Conservation (phyloP, 2,797 vertebrate species). For the Enteromius unitaeniatus region DNA sequence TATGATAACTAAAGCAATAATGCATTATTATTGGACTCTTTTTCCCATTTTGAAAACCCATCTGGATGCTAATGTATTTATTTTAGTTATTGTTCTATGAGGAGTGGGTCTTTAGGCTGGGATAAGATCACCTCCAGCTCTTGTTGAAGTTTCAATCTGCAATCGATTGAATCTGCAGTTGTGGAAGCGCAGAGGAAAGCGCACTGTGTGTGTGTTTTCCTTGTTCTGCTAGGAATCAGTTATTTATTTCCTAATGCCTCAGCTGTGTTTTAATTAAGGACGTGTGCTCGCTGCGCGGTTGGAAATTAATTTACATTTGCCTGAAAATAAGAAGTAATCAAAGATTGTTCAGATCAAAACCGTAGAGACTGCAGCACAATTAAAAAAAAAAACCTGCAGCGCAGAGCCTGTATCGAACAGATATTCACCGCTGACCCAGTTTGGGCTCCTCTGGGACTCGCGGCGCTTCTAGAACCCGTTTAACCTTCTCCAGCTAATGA, state of each 20-base stretch:
- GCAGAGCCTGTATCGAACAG: slow-evolving; percentile 36
- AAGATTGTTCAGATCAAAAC: slow-evolving; percentile 46
- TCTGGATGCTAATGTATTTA: neutral
- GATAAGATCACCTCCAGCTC: neutral
- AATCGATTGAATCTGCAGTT: neutral
- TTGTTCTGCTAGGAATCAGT: slow-evolving; percentile 9
- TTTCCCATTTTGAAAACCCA: neutral
- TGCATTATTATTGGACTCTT: neutral
- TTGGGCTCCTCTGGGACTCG: slow-evolving; percentile 48
- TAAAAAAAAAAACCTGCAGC: slow-evolving; percentile 38
- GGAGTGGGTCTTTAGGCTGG: neutral
- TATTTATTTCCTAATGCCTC: slow-evolving; percentile 45
- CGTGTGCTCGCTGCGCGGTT: slow-evolving; percentile 5
- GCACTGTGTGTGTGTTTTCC: neutral
- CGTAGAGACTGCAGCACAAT: slow-evolving; percentile 42
- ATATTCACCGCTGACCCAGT: slow-evolving; percentile 58
- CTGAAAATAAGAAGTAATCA: slow-evolving; percentile 50
- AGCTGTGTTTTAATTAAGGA: slow-evolving; percentile 43
- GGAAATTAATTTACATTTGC: slow-evolving; percentile 27
- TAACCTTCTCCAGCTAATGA: slow-evolving; percentile 58
- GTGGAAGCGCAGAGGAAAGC: slow-evolving; percentile 6
- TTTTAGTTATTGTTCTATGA: neutral
- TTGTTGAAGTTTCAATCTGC: no score
- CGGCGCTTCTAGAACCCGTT: slow-evolving; percentile 40
- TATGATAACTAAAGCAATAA: neutral